phyloP scores from a whole-genome alignment of 1,140 invertebrate genomes.

The Choristoneura fumiferana region DNA sequence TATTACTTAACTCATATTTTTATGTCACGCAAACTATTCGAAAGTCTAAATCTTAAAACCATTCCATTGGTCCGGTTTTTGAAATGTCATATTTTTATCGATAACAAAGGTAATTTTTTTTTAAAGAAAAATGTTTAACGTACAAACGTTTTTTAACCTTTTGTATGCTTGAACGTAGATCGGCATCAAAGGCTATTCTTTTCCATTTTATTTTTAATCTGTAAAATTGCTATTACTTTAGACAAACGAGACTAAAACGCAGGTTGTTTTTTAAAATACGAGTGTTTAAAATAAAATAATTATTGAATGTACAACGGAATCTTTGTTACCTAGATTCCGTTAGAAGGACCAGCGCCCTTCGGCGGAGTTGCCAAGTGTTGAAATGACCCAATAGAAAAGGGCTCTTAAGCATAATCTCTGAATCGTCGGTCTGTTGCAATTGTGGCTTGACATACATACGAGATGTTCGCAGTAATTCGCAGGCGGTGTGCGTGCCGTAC shows the following conservation, averaged over 20 bases:
- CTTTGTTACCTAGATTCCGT: background rate
- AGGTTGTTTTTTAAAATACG: no score
- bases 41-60: constrained; percentile 43
- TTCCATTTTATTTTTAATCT: no score
- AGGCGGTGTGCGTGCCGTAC: constrained; percentile 28
- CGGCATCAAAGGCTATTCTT: no score
- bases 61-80: constrained; percentile 38
- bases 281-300: no score
- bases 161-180: no score
- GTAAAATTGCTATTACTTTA: no score
- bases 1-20: constrained; percentile 38
- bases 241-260: no score
- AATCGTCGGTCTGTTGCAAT: constrained; percentile 53
- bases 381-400: constrained; percentile 52
- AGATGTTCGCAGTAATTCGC: constrained; percentile 35
- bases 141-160: no score
- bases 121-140: no score
- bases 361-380: constrained; percentile 22
- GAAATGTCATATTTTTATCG: constrained; percentile 28
- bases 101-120: no score
- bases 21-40: constrained; percentile 43
- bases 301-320: background rate
- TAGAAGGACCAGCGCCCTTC: constrained; percentile 14
- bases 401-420: constrained; percentile 51
- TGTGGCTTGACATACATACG: constrained; percentile 65